Percentiles rank a stretch among this genome's conserved stretches.
phyloP scores from a whole-genome alignment of 1,140 invertebrate species.

The Caenorhabditis elegans region WBcel235 BX284605.5:13249501-13250000 shows the following conservation, averaged over 20 bases:
- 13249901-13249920: constrained; percentile 8
- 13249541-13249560: background rate
- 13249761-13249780: background rate
- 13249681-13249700: background rate
- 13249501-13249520: constrained; percentile 43
- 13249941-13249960: background rate
- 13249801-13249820: background rate
- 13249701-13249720: background rate
- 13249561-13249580: no score
- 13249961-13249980: background rate
- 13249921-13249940: constrained; percentile 16
- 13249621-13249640: background rate
- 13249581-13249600: background rate
- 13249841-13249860: background rate
- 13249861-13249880: background rate
- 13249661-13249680: background rate
- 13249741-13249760: background rate
- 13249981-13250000: no score
- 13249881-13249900: background rate
- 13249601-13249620: background rate
- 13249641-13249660: background rate
- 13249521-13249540: constrained; percentile 41
- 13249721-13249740: no score
- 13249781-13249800: constrained; percentile 16
- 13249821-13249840: constrained; percentile 7